phyloP scores from a whole-genome alignment of 2,113 vertebrate species.

The Boulengeromyrus knoepffleri region DNA sequence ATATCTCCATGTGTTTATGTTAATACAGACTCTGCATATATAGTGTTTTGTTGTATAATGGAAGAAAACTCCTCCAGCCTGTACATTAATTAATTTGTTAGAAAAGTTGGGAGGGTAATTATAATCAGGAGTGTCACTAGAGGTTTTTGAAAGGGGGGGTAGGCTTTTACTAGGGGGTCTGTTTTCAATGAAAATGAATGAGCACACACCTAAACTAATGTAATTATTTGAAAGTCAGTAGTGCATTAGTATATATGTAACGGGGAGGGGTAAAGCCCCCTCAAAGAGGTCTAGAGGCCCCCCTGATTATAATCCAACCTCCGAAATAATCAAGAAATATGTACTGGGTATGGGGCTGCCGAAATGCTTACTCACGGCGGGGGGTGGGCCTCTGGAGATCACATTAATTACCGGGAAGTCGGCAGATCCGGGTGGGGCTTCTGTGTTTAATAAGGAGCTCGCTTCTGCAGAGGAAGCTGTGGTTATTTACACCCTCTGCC shows the following conservation, averaged over 20 bases:
- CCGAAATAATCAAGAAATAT: not conserved
- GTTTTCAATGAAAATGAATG: not conserved
- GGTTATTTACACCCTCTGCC: not conserved
- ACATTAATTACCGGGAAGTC: not conserved
- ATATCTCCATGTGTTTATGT: not conserved
- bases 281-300: not conserved
- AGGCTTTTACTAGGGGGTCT: not conserved
- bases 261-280: not conserved
- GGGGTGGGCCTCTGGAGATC: not conserved
- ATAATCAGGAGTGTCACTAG: not conserved
- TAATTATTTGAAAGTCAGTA: not conserved
- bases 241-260: not conserved
- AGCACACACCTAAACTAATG: not conserved
- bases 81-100: not conserved
- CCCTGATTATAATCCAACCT: not conserved
- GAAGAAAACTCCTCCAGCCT: not conserved
- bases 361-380: not conserved
- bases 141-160: not conserved
- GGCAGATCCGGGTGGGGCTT: not conserved
- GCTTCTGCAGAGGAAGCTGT: not conserved
- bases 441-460: not conserved
- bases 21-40: not conserved
- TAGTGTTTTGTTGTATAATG: not conserved
- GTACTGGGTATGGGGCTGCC: not conserved
- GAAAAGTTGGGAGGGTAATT: not conserved